A percentile compares a stretch with the other conserved stretches of the same genome.
Evolutionary conservation across 2,113 vertebrate species (phyloP).

Genomic region (Craseonycteris thonglongyai): DNA sequence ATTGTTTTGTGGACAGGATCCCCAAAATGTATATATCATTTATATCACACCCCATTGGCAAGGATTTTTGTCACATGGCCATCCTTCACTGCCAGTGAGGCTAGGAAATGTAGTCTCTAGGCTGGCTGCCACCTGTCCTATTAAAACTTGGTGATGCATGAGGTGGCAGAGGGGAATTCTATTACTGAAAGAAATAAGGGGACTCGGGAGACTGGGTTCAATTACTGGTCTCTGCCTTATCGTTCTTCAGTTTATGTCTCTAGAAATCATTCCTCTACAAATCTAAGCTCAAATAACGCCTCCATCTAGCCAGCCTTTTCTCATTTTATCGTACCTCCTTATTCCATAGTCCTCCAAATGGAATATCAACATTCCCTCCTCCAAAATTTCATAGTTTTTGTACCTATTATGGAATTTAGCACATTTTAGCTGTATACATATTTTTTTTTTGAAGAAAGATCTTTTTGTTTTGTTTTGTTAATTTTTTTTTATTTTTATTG

Average conservation of each 20-base stretch:
- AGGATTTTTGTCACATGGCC: neutral
- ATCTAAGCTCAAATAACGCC: neutral
- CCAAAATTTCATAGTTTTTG: neutral
- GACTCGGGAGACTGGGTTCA: neutral
- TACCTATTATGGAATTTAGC: neutral
- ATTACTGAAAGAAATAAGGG: neutral
- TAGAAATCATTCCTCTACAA: neutral
- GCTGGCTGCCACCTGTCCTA: neutral
- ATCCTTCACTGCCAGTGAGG: neutral
- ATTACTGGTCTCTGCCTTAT: neutral
- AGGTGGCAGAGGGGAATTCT: neutral
- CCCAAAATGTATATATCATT: neutral
- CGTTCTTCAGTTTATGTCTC: neutral
- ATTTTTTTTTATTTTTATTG: too few species aligned
- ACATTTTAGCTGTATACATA: neutral
- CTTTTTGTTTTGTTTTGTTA: too few species aligned
- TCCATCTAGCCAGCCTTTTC: neutral
- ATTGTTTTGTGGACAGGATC: neutral
- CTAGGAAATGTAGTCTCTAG: neutral
- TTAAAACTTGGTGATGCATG: neutral
- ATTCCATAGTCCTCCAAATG: neutral
- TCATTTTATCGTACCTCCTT: neutral
- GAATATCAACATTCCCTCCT: neutral
- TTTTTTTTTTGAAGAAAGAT: too few species aligned
- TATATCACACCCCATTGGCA: neutral